phyloP scores from a whole-genome alignment of 2,888 invertebrate genomes.

The Agrochola lota region DNA sequence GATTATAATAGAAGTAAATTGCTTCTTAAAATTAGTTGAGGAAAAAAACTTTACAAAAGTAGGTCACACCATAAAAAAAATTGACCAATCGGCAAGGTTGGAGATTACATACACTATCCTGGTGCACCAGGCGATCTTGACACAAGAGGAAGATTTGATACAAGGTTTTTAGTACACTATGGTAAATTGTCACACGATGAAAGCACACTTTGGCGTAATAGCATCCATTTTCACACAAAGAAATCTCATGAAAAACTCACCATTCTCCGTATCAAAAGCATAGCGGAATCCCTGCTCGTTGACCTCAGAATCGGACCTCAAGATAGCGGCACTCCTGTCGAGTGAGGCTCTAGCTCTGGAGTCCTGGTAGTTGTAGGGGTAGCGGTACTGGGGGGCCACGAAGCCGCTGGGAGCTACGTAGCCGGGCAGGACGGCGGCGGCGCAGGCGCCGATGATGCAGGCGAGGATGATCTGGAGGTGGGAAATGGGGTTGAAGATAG shows the following conservation, averaged over 20 bases:
- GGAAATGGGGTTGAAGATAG: background rate
- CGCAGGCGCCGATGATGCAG: constrained; percentile 78
- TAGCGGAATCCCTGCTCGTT: constrained; percentile 84
- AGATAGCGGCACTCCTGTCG: constrained; percentile 82
- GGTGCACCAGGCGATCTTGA: background rate
- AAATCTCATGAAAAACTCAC: constrained; percentile 73
- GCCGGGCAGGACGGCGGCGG: constrained; percentile 76
- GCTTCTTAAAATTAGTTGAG: background rate
- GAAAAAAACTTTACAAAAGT: background rate
- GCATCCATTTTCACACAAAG: background rate
- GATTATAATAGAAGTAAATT: background rate
- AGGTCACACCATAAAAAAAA: background rate
- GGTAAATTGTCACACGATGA: background rate
- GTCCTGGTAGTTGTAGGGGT: constrained; percentile 74
- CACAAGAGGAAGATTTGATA: background rate
- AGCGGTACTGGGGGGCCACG: constrained; percentile 74
- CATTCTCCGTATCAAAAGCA: constrained; percentile 92
- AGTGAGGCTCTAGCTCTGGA: constrained; percentile 76
- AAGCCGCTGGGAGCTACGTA: constrained; percentile 75
- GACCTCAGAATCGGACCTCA: constrained; percentile 82
- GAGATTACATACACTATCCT: background rate
- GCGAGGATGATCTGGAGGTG: constrained; percentile 80
- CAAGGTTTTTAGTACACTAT: background rate
- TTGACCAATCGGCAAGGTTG: background rate
- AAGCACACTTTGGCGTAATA: background rate